Evolutionary conservation across 2,797 vertebrate genomes (phyloP).

Genomic region (Paedocypris micromegethes): DNA sequence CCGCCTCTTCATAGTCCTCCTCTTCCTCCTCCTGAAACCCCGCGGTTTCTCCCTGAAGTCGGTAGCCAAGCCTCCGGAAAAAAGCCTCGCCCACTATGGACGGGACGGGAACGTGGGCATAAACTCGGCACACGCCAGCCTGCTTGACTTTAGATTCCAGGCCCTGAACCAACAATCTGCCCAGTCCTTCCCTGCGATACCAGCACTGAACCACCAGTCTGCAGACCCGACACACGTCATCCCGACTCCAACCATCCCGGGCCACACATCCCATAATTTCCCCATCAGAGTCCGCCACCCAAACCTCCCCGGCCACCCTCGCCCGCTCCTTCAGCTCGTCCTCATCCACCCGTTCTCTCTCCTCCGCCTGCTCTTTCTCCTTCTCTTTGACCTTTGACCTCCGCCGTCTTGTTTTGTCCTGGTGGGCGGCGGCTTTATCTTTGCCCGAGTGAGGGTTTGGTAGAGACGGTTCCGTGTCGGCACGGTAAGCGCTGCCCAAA

Average conservation of each 20-base stretch:
- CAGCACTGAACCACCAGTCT: conserved; percentile 77
- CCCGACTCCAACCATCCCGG: conserved; percentile 58
- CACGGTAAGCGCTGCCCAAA: conserved; percentile 67
- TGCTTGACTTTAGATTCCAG: conserved; percentile 71
- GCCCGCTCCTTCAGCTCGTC: conserved; percentile 61
- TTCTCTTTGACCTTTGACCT: conserved; percentile 46
- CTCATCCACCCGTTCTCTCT: conserved; percentile 54
- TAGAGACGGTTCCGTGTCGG: conserved; percentile 58
- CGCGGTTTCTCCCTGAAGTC: conserved; percentile 58
- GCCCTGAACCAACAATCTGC: conserved; percentile 70
- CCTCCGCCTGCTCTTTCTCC: conserved; percentile 43
- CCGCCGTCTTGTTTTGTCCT: conserved; percentile 55
- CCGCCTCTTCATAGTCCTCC: conserved; percentile 54
- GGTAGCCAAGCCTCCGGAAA: conserved; percentile 78
- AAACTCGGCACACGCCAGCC: conserved; percentile 61
- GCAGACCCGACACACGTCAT: conserved; percentile 58
- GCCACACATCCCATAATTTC: conserved; percentile 79
- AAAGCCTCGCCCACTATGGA: conserved; percentile 74
- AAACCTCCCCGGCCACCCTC: conserved; percentile 67
- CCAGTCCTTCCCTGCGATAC: conserved; percentile 80
- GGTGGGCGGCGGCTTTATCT: conserved; percentile 46
- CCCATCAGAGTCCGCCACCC: conserved; percentile 77
- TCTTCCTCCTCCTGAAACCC: conserved; percentile 53
- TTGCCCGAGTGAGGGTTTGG: conserved; percentile 60
- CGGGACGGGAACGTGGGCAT: conserved; percentile 72